Evolutionary conservation across 2,113 vertebrate genomes (phyloP), one percentile per base, ranked within the genome.

Genomic region (Halcyon senegalensis): DNA sequence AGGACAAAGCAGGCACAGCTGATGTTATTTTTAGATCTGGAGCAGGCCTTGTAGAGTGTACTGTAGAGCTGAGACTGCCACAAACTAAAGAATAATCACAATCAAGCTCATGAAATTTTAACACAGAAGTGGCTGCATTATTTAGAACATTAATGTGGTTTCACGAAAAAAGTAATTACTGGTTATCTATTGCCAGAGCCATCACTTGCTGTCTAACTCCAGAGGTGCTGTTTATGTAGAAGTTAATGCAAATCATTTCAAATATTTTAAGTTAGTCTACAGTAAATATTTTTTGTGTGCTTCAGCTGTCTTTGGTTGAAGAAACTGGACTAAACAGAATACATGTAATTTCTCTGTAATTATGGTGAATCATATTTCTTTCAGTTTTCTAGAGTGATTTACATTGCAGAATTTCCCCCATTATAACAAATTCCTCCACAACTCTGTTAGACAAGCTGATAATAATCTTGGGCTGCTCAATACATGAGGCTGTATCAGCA

Each of bases 81-180:
- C n/a, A 93, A 85, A 89, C 66, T 79, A 86, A 92, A 81, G 86
- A 96, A 94, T 96, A 95, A 93, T 94, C 95, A 58, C 62, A 93
- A 91, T 96, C 90, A 94, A 90, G 67, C 84, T 93, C 86, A 94
- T 97, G 91, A 95, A 96, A 97, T 95, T 96, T 97, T 96, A 97
- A 97, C 81, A 88, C 50, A 91, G 62, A 96, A 93, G 43, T 82
- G 87, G 35, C 69, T 95, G 78, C 75, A 95, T 96, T 96, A 93
- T 96, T 97, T 96, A 95, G 91, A 92, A 90, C 69, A 81, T 90
- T 84, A 91, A 93, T 76, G 35, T 77, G 75, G 53, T 93, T 96
- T 96, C 78, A 93, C 78, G 55, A 94, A 94, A 94, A 96, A 39
- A 35, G 43, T 96, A 96, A 96, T 96, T 97, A 58, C 37, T 96